A percentile compares a stretch with the other conserved stretches of the same genome.
Conservation (phyloP, 2,797 vertebrate species). For the Knipowitschia caucasica region DNA sequence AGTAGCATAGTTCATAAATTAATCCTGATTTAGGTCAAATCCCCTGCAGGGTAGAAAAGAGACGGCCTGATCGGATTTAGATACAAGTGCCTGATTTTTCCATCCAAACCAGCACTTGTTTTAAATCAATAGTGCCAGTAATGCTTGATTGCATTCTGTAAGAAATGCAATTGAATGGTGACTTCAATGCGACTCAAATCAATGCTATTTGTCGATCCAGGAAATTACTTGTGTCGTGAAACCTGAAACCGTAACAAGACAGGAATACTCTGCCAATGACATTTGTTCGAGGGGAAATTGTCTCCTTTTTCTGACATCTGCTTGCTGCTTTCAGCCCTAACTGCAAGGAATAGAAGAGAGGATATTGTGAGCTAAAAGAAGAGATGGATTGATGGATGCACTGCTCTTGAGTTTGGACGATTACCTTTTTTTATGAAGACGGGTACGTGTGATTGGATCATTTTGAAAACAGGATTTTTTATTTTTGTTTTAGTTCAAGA, state of each 20-base stretch:
- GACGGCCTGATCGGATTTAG: conserved; percentile 32
- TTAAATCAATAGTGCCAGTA: conserved; percentile 68
- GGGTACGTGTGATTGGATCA: background rate
- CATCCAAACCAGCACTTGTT: conserved; percentile 51
- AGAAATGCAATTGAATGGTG: conserved; percentile 73
- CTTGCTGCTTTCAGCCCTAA: conserved; percentile 9
- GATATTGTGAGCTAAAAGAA: conserved; percentile 13
- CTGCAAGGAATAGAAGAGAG: conserved; percentile 13
- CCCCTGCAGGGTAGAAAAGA: conserved; percentile 13
- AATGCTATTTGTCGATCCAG: conserved; percentile 74
- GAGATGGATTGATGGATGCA: conserved; percentile 16
- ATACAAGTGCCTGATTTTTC: conserved; percentile 39
- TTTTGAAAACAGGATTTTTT: background rate
- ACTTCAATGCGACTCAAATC: conserved; percentile 75
- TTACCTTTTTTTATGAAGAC: background rate
- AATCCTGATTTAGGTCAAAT: conserved; percentile 12
- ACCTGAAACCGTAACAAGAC: conserved; percentile 66
- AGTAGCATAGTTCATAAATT: background rate
- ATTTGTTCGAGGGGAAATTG: conserved; percentile 65
- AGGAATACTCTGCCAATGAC: conserved; percentile 59
- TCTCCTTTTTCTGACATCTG: conserved; percentile 29
- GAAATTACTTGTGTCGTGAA: conserved; percentile 75
- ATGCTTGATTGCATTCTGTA: conserved; percentile 71
- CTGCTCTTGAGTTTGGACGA: conserved; percentile 12
- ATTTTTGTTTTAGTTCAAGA: no score